phyloP scores from a whole-genome alignment of 2,797 vertebrate species.

The Acanthiza pusilla region DNA sequence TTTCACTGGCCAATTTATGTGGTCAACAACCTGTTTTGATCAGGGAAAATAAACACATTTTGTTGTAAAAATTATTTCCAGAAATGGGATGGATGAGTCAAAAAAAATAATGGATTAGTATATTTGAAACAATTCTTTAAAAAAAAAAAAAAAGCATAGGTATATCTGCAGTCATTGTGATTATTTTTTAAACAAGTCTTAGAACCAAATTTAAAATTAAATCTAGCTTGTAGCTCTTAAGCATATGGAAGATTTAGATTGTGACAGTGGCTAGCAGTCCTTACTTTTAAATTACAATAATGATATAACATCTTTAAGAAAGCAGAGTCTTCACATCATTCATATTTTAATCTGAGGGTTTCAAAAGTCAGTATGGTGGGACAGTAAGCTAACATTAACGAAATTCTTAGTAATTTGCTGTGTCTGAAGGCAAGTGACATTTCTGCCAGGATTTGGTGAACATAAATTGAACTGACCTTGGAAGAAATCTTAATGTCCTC shows the following conservation, averaged over 20 bases:
- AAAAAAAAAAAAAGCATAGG: not conserved
- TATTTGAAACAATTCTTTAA: not conserved
- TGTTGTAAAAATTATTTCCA: not conserved
- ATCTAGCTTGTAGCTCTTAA: not conserved
- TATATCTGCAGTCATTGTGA: not conserved
- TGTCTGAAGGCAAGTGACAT: conserved; percentile 18
- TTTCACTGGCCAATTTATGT: not conserved
- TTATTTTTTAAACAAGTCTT: not conserved
- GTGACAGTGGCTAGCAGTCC: not conserved
- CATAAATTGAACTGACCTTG: conserved; percentile 62
- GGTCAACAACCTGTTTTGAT: not conserved
- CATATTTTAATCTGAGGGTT: not conserved
- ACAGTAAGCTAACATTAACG: conserved; percentile 3
- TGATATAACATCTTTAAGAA: not conserved
- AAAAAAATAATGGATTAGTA: not conserved
- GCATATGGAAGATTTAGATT: not conserved
- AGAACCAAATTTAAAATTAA: not conserved
- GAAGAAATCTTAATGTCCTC: conserved; percentile 44
- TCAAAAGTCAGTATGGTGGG: not conserved
- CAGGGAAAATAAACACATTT: not conserved
- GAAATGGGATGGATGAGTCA: not conserved
- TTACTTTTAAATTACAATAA: not conserved
- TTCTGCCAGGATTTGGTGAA: conserved; percentile 16
- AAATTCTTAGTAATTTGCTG: conserved; percentile 8
- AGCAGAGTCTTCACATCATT: not conserved